Conservation (phyloP, 2,797 vertebrate genomes). For the Monodelphis domestica region DNA sequence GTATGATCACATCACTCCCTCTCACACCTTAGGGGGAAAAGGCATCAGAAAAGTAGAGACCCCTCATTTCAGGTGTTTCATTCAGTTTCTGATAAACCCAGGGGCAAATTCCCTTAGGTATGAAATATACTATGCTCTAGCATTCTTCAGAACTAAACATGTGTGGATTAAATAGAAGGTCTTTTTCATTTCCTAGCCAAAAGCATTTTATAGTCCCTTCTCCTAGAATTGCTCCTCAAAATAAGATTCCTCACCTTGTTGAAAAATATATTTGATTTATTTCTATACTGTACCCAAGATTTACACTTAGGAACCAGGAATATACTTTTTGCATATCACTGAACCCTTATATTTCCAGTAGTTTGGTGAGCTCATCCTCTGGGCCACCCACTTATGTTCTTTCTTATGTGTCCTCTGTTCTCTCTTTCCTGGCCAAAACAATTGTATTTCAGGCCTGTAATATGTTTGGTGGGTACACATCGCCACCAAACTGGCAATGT, state of each 20-base stretch:
- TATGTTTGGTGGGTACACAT: background rate
- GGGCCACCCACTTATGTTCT: background rate
- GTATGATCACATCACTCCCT: background rate
- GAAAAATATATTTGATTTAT: accelerated
- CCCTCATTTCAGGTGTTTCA: background rate
- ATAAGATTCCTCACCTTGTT: background rate
- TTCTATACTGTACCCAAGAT: background rate
- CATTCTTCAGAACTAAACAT: background rate
- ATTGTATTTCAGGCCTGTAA: background rate
- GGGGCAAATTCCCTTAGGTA: background rate
- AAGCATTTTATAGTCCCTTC: background rate
- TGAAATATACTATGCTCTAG: background rate
- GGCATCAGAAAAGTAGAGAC: background rate
- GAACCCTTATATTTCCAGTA: background rate
- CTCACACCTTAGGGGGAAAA: background rate
- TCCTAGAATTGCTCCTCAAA: background rate
- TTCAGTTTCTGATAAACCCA: background rate
- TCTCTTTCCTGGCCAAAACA: background rate
- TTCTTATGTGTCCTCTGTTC: background rate
- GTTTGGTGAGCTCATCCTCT: background rate
- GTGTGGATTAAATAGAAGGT: background rate
- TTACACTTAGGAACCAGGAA: background rate
- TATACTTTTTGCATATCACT: background rate
- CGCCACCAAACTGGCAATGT: background rate
- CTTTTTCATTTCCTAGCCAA: background rate